Evolutionary conservation across 30 jellyfish, hydroid and myxozoan species (phyloP).

Genomic region (Aurelia sp.): DNA sequence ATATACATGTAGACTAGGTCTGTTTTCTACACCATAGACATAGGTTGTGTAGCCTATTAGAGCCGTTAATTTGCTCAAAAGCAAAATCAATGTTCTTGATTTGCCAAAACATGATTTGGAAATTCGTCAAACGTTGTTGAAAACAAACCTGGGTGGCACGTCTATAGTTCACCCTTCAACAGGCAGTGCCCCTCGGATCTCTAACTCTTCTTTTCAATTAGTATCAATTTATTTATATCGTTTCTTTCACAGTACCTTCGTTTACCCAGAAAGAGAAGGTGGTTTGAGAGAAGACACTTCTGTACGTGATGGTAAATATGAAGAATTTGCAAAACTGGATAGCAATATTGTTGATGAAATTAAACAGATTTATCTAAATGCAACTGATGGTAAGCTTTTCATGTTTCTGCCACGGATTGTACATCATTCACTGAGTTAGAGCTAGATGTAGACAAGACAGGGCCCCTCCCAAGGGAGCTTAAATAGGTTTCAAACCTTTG

Average conservation of each 20-base stretch:
- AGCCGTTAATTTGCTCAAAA: too few relatives aligned
- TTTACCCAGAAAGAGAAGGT: constrained; percentile 65
- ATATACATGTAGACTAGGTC: too few relatives aligned
- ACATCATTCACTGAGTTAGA: background rate
- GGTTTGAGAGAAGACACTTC: constrained; percentile 7
- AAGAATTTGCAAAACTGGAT: constrained; percentile 73
- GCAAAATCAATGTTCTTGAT: too few relatives aligned
- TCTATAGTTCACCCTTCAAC: too few relatives aligned
- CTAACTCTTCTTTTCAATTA: background rate
- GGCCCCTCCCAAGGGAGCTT: too few relatives aligned
- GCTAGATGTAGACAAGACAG: background rate
- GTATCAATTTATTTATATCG: background rate
- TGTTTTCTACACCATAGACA: too few relatives aligned
- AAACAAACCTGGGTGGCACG: too few relatives aligned
- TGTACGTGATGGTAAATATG: constrained; percentile 87
- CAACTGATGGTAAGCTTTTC: constrained; percentile 20
- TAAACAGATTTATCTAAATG: constrained; percentile 35
- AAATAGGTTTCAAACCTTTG: too few relatives aligned
- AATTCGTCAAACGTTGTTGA: too few relatives aligned
- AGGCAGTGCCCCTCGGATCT: too few relatives aligned
- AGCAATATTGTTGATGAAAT: constrained; percentile 49
- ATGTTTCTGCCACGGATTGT: background rate
- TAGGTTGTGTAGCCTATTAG: too few relatives aligned
- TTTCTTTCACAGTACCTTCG: constrained; percentile 42
- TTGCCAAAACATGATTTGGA: too few relatives aligned